Base-by-base conservation (phyloP, 2,113 vertebrate genomes). In the Pelvicachromis taeniatus region DNA sequence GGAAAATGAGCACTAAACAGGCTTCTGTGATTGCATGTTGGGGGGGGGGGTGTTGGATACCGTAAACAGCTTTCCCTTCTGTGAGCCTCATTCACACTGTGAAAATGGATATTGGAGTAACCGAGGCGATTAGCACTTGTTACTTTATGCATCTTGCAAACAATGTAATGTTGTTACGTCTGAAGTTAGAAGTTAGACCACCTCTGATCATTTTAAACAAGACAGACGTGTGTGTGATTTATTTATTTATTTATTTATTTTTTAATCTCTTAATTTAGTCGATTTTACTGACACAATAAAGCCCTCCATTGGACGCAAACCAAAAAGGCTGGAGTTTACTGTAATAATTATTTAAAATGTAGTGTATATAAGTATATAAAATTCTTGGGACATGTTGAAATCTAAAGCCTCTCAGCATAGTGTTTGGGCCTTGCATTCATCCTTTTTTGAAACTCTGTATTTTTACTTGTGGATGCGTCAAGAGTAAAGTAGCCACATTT, bases 1-100 rank as follows among this genome's bases (percentile, higher is more conserved):
- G 58, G 53, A 23, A 53, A 83, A 52, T 17, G 42, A 55, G 85
- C 61, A 63, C 81, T 86, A 35, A 78, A 87, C 80, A 48, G 70
- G 80, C 78, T 77, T 52, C 21, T 42, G 4, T 90, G 61, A 82
- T 54, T 77, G 52, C 40, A 7, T 7, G 68, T 12, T 19, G 38
- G 63, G n/a, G 10, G 77, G 77, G 40, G 55, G 59, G 53, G 6
- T 63, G 31, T 29, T 23, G 3, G 17, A 11, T 14, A 48, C n/a
- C 42, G 45, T 35, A 9, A 9, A 55, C 59, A 1, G 58, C 21
- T 58, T 78, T 52, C 10, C 45, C 68, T 29, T 50, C 68, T 19
- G 2, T 3, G 4, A 80, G 53, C 61, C 50, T 29, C 53, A 17
- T 10, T 13, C 21, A 26, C 17, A 73, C n/a, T 12, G 40, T 21